phyloP scores from a whole-genome alignment of 1,140 invertebrate genomes.

The Wasmannia auropunctata region DNA sequence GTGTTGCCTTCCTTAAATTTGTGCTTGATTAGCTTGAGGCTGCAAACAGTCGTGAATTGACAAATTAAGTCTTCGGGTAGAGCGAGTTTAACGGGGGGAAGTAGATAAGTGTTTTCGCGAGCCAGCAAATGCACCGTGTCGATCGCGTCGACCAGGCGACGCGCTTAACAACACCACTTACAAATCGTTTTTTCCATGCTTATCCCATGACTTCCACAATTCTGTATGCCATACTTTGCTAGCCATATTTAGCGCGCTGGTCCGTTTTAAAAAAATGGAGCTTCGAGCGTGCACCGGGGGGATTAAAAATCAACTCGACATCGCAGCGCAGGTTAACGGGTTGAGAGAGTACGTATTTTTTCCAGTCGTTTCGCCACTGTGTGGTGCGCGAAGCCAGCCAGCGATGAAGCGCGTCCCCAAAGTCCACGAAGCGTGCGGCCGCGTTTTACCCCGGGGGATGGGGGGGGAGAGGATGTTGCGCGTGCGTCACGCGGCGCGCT shows the following conservation, averaged over 20 bases:
- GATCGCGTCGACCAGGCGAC: slow-evolving; percentile 78
- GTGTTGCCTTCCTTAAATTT: slow-evolving; percentile 84
- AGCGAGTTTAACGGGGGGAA: slow-evolving; percentile 74
- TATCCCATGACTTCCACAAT: slow-evolving; percentile 89
- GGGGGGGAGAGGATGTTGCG: no score
- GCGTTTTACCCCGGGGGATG: no score
- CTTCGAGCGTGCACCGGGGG: slow-evolving; percentile 37
- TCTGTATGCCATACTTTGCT: slow-evolving; percentile 85
- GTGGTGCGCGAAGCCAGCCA: background rate
- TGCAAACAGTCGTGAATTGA: slow-evolving; percentile 84
- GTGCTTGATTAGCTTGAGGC: slow-evolving; percentile 84
- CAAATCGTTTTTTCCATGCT: slow-evolving; percentile 88
- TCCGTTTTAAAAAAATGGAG: slow-evolving; percentile 29
- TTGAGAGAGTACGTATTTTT: background rate
- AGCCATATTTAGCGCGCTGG: slow-evolving; percentile 81
- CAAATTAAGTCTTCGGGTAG: slow-evolving; percentile 82
- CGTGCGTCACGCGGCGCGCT: background rate
- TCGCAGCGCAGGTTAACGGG: slow-evolving; percentile 81
- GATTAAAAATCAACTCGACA: slow-evolving; percentile 80
- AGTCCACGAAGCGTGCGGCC: background rate
- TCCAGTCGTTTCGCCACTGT: background rate
- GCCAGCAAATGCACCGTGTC: slow-evolving; percentile 78
- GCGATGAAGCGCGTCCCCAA: background rate
- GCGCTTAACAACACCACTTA: slow-evolving; percentile 85
- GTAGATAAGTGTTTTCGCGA: slow-evolving; percentile 76